phyloP scores from a whole-genome alignment of 2,113 vertebrate species.

The Pantherophis guttatus region DNA sequence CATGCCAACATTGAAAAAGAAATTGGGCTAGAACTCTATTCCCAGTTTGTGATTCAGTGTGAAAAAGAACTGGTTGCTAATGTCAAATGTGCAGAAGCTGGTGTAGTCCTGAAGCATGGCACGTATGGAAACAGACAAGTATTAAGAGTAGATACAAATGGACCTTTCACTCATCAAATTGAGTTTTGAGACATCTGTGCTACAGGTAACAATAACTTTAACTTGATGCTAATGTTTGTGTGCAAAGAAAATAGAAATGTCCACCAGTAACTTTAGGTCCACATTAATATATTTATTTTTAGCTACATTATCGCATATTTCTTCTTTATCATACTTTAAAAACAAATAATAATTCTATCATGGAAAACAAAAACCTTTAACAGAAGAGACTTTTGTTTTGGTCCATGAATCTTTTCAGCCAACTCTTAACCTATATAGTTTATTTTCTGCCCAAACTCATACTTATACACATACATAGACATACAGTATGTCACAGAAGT shows the following conservation, averaged over 20 bases:
- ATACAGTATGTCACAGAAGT: too few relatives aligned
- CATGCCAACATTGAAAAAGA: conserved; percentile 88
- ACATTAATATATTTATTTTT: conserved; percentile 12
- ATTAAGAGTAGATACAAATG: conserved; percentile 88
- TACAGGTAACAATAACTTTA: conserved; percentile 1
- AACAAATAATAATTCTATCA: background rate
- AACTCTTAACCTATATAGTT: background rate
- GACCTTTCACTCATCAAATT: conserved; percentile 90
- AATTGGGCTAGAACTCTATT: conserved; percentile 83
- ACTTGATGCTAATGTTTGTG: background rate
- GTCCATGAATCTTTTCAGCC: background rate
- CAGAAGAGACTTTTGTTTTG: background rate
- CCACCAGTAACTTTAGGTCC: background rate
- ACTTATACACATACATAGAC: background rate
- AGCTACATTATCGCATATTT: background rate
- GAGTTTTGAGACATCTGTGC: conserved; percentile 79
- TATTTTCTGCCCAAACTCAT: background rate
- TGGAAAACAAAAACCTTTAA: background rate
- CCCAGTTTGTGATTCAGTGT: conserved; percentile 79
- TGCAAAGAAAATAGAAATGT: background rate
- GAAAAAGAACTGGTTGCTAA: conserved; percentile 74
- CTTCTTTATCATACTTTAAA: background rate
- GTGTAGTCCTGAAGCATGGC: conserved; percentile 76
- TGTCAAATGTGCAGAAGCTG: conserved; percentile 65
- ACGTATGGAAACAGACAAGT: conserved; percentile 93